Percentiles rank a stretch among this genome's conserved stretches.
Evolutionary conservation across 2,113 vertebrate genomes (phyloP).

Genomic region (Corythoichthys haematopterus): DNA sequence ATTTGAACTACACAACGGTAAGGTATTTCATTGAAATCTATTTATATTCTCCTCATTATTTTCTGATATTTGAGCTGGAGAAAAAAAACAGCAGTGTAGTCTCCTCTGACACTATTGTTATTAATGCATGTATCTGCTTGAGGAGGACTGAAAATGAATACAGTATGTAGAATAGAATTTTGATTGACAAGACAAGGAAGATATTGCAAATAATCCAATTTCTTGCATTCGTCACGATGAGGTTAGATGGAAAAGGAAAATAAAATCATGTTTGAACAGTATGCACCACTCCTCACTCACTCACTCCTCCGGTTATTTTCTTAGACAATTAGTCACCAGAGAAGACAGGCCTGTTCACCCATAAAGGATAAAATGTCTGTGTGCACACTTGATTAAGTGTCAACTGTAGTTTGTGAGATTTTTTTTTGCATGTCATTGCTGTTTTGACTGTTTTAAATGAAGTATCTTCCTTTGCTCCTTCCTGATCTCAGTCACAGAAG

Average conservation of each 20-base stretch:
- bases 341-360: background rate
- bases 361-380: background rate
- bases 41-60: background rate
- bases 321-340: background rate
- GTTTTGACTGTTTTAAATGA: background rate
- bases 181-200: background rate
- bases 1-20: slow-evolving; percentile 34
- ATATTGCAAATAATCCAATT: background rate
- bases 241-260: background rate
- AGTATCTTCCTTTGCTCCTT: background rate
- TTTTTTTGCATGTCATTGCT: background rate
- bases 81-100: background rate
- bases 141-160: background rate
- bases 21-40: slow-evolving; percentile 6
- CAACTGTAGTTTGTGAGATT: background rate
- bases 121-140: background rate
- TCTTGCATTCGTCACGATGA: background rate
- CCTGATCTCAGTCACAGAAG: slow-evolving; percentile 17
- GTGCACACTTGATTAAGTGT: background rate
- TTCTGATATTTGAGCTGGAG: background rate
- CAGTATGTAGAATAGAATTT: background rate
- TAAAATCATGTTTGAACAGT: slow-evolving; percentile 20
- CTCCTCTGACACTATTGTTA: background rate
- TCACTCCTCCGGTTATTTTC: slow-evolving; percentile 1
- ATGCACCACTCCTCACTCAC: slow-evolving; percentile 19